Percentiles rank a stretch among this genome's conserved stretches.
Conservation (phyloP, 2,888 invertebrate genomes). For the Bombyx huttoni region DNA sequence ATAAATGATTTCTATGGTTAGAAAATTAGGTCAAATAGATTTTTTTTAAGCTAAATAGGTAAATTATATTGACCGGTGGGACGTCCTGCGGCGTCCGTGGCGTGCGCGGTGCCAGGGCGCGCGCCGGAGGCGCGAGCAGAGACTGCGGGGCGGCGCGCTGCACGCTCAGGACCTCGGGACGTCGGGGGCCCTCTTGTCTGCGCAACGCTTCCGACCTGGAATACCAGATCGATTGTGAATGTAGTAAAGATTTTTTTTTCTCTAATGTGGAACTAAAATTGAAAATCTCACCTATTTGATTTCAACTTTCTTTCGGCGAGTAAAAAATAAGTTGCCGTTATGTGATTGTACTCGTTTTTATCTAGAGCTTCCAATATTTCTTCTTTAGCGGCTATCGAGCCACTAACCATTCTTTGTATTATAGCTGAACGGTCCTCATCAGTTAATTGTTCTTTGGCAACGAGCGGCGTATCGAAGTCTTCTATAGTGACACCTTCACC, state of each 20-base stretch:
- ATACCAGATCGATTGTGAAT: no score
- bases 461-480: conserved; percentile 81
- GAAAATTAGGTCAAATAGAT: no score
- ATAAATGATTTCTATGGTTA: background rate
- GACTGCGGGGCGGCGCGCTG: conserved; percentile 25
- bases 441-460: conserved; percentile 90
- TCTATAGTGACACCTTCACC: conserved; percentile 67
- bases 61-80: conserved; percentile 58
- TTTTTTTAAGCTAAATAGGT: background rate
- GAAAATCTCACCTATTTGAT: conserved; percentile 74
- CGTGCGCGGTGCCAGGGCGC: conserved; percentile 72
- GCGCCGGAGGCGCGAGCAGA: conserved; percentile 53
- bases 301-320: conserved; percentile 93
- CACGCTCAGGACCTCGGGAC: conserved; percentile 51
- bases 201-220: conserved; percentile 16
- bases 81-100: conserved; percentile 79
- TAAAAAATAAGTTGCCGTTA: conserved; percentile 98
- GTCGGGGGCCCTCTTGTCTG: conserved; percentile 37
- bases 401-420: conserved; percentile 96
- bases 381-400: conserved; percentile 94
- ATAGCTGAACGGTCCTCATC: conserved; percentile 94
- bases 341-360: conserved; percentile 96
- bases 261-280: background rate
- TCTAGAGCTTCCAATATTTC: conserved; percentile 94
- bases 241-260: background rate